phyloP scores from a whole-genome alignment of 2,113 vertebrate species.

The Argyrosomus japonicus region DNA sequence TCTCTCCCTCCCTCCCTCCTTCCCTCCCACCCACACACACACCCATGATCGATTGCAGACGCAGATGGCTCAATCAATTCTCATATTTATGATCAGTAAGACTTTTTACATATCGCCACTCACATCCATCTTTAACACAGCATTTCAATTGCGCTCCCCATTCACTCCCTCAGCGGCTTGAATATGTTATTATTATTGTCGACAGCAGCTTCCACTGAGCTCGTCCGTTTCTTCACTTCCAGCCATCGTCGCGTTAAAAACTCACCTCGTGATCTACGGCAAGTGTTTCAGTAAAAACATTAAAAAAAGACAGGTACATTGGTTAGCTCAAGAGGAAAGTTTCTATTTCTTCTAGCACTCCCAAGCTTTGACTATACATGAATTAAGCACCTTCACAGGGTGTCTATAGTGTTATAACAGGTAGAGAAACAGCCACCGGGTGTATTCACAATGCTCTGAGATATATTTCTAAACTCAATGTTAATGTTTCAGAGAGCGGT shows the following conservation, averaged over 20 bases:
- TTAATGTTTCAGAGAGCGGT: constrained; percentile 62
- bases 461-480: constrained; percentile 35
- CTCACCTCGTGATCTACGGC: constrained; percentile 46
- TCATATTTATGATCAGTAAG: constrained; percentile 49
- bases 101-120: constrained; percentile 39
- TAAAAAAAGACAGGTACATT: constrained; percentile 62
- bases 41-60: constrained; percentile 44
- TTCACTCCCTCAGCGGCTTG: constrained; percentile 15
- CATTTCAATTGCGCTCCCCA: constrained; percentile 4
- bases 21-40: constrained; percentile 5
- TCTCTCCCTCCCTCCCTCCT: not conserved
- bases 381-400: constrained; percentile 62
- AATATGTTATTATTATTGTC: not conserved
- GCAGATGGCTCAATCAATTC: constrained; percentile 33
- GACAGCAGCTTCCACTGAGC: constrained; percentile 3
- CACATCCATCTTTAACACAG: constrained; percentile 24
- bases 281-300: constrained; percentile 77
- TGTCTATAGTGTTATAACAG: constrained; percentile 69
- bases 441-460: constrained; percentile 66
- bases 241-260: constrained; percentile 66
- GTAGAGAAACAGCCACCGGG: constrained; percentile 62
- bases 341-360: constrained; percentile 65
- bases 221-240: constrained; percentile 25
- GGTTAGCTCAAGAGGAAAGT: constrained; percentile 70
- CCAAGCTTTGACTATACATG: constrained; percentile 69